Evolutionary conservation across 2,888 invertebrate species (phyloP).

Genomic region (Andrena bucephala): DNA sequence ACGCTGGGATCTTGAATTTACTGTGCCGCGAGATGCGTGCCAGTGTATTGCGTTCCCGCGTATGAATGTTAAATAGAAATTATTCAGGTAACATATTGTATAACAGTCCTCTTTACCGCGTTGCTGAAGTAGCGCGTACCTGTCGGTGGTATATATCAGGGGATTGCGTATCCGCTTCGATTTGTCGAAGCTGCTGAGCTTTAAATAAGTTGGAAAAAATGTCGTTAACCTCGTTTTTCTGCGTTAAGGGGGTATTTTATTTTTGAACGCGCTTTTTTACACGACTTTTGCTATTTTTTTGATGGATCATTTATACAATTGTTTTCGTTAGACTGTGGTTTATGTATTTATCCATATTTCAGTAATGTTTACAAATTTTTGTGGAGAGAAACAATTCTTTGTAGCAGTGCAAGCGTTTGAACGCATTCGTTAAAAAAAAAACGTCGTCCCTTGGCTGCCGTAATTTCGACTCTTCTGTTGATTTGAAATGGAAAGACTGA

Average conservation of each 20-base stretch:
- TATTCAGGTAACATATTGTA: not conserved
- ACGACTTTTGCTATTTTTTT: too few relatives aligned
- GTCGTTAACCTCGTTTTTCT: not conserved
- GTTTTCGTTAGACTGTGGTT: too few relatives aligned
- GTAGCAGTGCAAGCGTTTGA: too few relatives aligned
- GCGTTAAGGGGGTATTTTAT: not conserved
- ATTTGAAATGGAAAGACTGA: too few relatives aligned
- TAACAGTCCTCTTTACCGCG: not conserved
- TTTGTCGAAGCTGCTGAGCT: not conserved
- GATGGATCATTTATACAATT: too few relatives aligned
- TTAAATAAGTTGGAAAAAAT: not conserved
- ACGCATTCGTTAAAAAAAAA: too few relatives aligned
- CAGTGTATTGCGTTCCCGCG: not conserved
- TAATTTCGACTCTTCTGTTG: too few relatives aligned
- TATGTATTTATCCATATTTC: too few relatives aligned
- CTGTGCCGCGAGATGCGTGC: not conserved
- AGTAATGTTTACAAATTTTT: too few relatives aligned
- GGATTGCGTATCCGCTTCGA: not conserved
- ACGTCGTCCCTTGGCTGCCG: too few relatives aligned
- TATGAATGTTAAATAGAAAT: conserved; percentile 6
- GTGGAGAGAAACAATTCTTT: too few relatives aligned
- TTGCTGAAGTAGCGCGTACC: not conserved
- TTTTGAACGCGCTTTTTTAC: too few relatives aligned
- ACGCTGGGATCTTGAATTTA: not conserved
- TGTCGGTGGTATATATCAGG: conserved; percentile 6